A percentile compares a stretch with the other conserved stretches of the same genome.
Evolutionary conservation across 2,888 invertebrate species (phyloP).

Genomic region (Pristionchus maxplancki): DNA sequence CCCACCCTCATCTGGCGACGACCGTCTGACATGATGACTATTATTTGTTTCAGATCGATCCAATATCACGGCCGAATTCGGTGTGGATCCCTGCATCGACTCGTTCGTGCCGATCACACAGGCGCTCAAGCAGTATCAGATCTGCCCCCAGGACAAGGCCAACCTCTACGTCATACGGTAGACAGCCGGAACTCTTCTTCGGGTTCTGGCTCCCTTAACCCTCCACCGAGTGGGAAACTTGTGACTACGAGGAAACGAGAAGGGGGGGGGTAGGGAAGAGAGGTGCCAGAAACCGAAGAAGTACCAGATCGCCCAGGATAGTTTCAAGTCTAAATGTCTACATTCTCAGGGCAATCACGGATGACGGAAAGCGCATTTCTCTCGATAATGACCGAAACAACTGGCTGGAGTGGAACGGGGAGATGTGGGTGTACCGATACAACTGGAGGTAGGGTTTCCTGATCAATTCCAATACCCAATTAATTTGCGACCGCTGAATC

Average conservation of each 20-base stretch:
- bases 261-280: too few relatives aligned
- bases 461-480: too few relatives aligned
- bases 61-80: background rate
- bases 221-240: too few relatives aligned
- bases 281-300: too few relatives aligned
- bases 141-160: background rate
- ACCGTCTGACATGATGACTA: too few relatives aligned
- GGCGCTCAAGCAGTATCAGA: too few relatives aligned
- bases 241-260: too few relatives aligned
- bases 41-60: background rate
- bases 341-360: background rate
- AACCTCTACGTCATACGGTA: background rate
- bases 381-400: background rate
- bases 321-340: background rate
- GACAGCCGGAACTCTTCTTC: too few relatives aligned
- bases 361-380: background rate
- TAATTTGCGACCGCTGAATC: too few relatives aligned
- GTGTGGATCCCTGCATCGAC: background rate
- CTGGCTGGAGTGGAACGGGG: background rate
- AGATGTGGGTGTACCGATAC: background rate
- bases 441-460: background rate
- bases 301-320: too few relatives aligned
- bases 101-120: background rate
- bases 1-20: too few relatives aligned
- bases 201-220: too few relatives aligned